Base-by-base conservation (phyloP, 1,140 invertebrate genomes). In the Phocides pigmalion region DNA sequence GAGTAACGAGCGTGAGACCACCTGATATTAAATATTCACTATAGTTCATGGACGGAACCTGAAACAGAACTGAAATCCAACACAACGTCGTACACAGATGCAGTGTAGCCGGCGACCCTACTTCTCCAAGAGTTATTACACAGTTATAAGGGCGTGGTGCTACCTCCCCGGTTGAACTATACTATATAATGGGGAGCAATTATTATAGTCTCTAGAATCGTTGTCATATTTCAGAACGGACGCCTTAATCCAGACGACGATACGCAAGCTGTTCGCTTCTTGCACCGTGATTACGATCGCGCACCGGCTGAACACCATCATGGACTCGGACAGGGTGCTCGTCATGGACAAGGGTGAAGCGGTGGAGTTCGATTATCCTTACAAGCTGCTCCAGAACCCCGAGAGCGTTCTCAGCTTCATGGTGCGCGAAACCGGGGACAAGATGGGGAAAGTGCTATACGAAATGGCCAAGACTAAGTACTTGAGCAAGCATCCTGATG, bases 241-340 rank as follows among this genome's bases (percentile, higher is more conserved):
- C 79, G 87, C 82, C 1, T 80, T 94, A 1, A 95, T 95, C 37
- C 94, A 95, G 71, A 81, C 87, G 42, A 95, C 94, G 0, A 95
- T 95, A 28, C 78, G 94, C 16, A 83, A 82, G 1, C 93, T 94
- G 70, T 95, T 95, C 65, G 80, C 80, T 2, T 76, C 92, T 2
- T 95, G 94, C 68, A 97, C 96, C 0, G 95, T 97, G n/a, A 84
- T 97, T 5, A 96, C 96, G 0, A 96, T 97, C 58, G 96, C 96
- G 16, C 96, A 97, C 88, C 92, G 96, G 20, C 84, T 97, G 3
- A 93, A 97, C 74, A 95, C 94, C 0, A 92, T 95, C 11, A 94
- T 95, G 92, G 94, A 95, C 69, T 94, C 94, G 35, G 95, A 97
- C 81, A 93, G 94, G 64, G 94, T 97, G 0, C 81, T 98, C 20